Evolutionary conservation across 2,113 vertebrate genomes (phyloP).

Genomic region (Leptosomus discolor): DNA sequence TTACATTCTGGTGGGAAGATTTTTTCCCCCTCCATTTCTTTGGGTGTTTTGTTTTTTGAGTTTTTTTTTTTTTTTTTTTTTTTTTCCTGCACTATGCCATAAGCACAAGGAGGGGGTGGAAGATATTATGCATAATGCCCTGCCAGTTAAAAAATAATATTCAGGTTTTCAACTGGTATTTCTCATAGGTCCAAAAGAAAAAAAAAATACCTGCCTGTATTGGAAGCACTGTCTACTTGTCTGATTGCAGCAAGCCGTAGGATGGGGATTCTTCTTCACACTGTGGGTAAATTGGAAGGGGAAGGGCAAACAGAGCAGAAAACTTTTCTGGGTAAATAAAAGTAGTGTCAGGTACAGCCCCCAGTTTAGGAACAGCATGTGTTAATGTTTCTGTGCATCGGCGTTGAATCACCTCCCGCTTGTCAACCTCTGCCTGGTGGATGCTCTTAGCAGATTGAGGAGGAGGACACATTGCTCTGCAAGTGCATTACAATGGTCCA

Average conservation of each 20-base stretch:
- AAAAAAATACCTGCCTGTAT: background rate
- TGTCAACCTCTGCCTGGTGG: constrained; percentile 31
- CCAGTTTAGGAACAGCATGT: background rate
- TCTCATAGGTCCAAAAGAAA: background rate
- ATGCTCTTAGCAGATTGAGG: constrained; percentile 40
- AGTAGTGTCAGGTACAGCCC: background rate
- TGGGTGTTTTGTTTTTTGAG: background rate
- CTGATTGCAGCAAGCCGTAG: background rate
- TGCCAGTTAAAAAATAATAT: background rate
- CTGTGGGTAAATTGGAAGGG: background rate
- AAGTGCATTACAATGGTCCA: background rate
- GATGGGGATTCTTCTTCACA: background rate
- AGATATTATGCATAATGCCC: background rate
- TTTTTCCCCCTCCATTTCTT: background rate
- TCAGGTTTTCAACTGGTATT: background rate
- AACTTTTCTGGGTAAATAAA: background rate
- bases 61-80: background rate
- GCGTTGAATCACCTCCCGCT: background rate
- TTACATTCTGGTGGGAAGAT: constrained; percentile 9
- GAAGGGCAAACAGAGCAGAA: background rate
- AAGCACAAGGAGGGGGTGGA: background rate
- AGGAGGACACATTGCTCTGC: constrained; percentile 39
- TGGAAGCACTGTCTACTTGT: background rate
- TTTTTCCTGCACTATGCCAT: background rate
- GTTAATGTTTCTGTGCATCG: background rate